These are phyloP conservation scores for Tenthredo distinguenda DNA, from an alignment of 2,888 invertebrate genomes.

Conservation along the genomic window DNA sequence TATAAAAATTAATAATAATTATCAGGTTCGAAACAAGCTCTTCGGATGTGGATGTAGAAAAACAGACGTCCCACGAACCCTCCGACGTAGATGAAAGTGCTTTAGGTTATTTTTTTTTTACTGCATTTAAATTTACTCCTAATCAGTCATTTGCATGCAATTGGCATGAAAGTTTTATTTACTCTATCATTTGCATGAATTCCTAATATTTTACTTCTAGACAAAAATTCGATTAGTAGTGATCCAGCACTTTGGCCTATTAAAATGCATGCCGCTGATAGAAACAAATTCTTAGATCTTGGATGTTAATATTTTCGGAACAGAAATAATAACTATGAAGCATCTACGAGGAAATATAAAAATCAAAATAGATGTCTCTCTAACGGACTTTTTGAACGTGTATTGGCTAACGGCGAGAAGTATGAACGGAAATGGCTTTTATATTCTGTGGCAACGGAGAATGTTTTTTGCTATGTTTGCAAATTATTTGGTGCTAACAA, in stretches of 20 bases:
- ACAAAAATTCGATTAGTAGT: neutral
- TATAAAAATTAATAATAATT: too few relatives aligned
- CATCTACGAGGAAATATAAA: neutral
- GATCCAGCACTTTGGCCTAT: neutral
- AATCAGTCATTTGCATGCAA: too few relatives aligned
- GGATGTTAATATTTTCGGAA: neutral
- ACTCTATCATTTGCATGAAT: too few relatives aligned
- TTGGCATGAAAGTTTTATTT: too few relatives aligned
- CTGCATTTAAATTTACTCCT: too few relatives aligned
- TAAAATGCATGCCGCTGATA: neutral
- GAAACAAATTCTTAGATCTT: neutral
- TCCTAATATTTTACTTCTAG: too few relatives aligned
- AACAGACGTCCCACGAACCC: too few relatives aligned
- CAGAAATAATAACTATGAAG: neutral
- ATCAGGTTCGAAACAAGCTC: too few relatives aligned
- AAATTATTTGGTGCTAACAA: constrained; percentile 48
- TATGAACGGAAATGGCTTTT: constrained; percentile 51
- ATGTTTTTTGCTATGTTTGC: constrained; percentile 52
- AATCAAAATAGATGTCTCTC: constrained; percentile 52
- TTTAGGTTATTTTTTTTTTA: too few relatives aligned
- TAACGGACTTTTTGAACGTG: constrained; percentile 16
- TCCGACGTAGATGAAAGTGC: too few relatives aligned
- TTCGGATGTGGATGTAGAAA: too few relatives aligned
- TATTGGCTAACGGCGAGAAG: constrained; percentile 52
- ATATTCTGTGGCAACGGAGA: constrained; percentile 26